Evolutionary conservation across 92 coral and sea anemone species (phyloP), one percentile per base, ranked within the genome.

Genomic region (Montipora capitata): DNA sequence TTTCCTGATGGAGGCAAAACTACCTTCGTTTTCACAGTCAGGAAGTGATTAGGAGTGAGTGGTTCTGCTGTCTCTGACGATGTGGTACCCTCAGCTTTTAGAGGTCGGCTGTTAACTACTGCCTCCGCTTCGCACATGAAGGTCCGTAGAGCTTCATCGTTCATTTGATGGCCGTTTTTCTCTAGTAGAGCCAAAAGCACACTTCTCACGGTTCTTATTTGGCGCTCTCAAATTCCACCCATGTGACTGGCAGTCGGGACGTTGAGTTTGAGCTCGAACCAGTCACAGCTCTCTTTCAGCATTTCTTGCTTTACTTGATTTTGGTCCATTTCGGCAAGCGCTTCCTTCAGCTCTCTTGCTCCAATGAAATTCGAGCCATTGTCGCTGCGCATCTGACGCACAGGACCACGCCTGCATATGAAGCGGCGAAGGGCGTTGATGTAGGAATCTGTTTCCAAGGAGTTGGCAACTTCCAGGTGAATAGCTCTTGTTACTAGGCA

Each of bases 81-180:
- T 7, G 15, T 35, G 0, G 49, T 11, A 57, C 61, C 83, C 13
- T 56, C 45, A 44, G 54, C 70, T 49, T 67, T 38, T 17, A 77
- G 68, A 18, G 70, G 82, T 17, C 44, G 68, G 27, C 70, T 20
- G 49, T 78, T 78, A n/a, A 40, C 82, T 4, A 78, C 57, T 27
- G 2, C 35, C 0, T 27, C 35, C 35, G 35, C 35, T 27, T 27
- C 35, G 35, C 35, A 27, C 35, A 27, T 27, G 35, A 27, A 27
- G 35, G 35, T 27, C 35, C 35, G 35, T 27, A 27, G 35, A 27
- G 35, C 35, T 27, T 27, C 35, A 27, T 27, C 35, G 35, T 27
- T 27, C 35, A 27, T 27, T 27, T 27, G 35, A 27, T 27, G 35
- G 35, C 35, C 35, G 35, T 27, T 27, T 27, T 27, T 27, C 35